Percentiles rank a stretch among this genome's conserved stretches.
Conservation (phyloP, 2,888 invertebrate genomes). For the Mylabris sibirica region DNA sequence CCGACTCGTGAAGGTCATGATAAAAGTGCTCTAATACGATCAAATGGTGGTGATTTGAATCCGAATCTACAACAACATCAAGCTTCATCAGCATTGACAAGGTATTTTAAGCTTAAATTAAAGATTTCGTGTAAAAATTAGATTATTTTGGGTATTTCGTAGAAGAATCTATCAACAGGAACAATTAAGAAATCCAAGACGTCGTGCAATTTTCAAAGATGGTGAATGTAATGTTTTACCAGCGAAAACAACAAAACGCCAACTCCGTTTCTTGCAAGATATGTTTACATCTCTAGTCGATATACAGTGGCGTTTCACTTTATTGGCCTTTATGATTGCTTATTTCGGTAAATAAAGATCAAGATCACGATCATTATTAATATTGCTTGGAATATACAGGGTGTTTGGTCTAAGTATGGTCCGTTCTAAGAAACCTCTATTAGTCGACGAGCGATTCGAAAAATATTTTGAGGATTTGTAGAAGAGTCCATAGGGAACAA, state of each 20-base stretch:
- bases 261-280: slow-evolving; percentile 8
- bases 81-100: not conserved
- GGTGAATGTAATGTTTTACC: slow-evolving; percentile 9
- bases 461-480: too few relatives aligned
- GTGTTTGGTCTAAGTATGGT: too few relatives aligned
- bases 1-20: not conserved
- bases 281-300: slow-evolving; percentile 16
- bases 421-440: too few relatives aligned
- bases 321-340: not conserved
- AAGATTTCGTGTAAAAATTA: not conserved
- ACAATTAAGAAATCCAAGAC: not conserved
- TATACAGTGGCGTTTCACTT: slow-evolving; percentile 10
- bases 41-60: not conserved
- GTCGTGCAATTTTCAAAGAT: slow-evolving; percentile 14
- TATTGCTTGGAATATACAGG: too few relatives aligned
- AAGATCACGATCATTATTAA: too few relatives aligned
- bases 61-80: not conserved
- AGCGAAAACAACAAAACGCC: not conserved
- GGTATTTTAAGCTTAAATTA: not conserved
- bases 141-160: not conserved
- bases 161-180: not conserved
- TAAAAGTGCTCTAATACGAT: not conserved
- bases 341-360: not conserved
- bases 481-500: too few relatives aligned
- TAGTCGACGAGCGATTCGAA: too few relatives aligned